Evolutionary conservation across 1,140 invertebrate species (phyloP).

Genomic region (Calliphora vicina): DNA sequence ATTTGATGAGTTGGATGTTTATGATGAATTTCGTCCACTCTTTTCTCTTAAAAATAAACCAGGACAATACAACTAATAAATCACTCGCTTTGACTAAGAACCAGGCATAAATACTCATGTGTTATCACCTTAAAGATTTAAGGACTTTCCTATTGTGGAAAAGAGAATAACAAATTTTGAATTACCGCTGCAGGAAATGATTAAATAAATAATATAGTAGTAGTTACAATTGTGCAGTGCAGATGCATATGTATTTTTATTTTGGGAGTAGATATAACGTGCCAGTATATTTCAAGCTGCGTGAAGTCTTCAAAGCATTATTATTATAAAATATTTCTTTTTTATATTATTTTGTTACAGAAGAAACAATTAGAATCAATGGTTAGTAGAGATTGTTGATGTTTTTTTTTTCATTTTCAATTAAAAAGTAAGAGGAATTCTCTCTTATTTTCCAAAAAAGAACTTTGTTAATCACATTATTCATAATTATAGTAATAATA

Average conservation of each 20-base stretch:
- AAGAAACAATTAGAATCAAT: slow-evolving; percentile 57
- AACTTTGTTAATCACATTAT: no score
- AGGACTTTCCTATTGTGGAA: no score
- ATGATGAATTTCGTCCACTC: slow-evolving; percentile 93
- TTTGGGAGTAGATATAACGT: background rate
- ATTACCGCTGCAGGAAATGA: background rate
- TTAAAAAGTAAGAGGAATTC: no score
- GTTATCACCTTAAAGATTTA: no score
- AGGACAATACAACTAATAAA: no score
- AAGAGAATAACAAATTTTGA: background rate
- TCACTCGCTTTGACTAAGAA: no score
- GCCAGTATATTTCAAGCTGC: background rate
- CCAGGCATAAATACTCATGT: no score
- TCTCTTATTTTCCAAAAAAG: no score
- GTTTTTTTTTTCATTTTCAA: no score
- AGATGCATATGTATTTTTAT: background rate
- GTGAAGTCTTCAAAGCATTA: background rate
- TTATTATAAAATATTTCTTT: background rate
- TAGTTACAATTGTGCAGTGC: slow-evolving; percentile 23
- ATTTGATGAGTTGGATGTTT: slow-evolving; percentile 86
- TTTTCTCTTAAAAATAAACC: no score
- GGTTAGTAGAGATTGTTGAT: slow-evolving; percentile 50
- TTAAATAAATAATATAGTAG: background rate
- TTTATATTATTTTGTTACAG: background rate
- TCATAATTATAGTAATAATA: no score